Evolutionary conservation across 2,797 vertebrate species (phyloP).

Genomic region (Rhinella marina): DNA sequence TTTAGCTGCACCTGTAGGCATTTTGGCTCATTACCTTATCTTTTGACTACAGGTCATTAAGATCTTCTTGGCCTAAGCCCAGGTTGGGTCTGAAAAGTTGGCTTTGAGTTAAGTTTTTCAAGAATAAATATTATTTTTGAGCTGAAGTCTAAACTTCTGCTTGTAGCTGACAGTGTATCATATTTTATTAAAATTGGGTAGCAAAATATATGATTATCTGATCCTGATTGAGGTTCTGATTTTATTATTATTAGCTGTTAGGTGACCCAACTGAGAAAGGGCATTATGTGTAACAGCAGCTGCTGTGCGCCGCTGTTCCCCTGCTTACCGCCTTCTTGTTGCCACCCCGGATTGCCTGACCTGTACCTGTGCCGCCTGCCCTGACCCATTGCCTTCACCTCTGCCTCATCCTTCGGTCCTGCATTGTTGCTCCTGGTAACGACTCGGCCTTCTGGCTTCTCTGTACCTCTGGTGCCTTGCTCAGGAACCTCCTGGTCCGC

Average conservation of each 20-base stretch:
- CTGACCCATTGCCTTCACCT: too few relatives aligned
- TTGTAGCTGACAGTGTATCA: not conserved
- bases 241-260: not conserved
- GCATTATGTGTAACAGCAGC: too few relatives aligned
- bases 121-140: not conserved
- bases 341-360: too few relatives aligned
- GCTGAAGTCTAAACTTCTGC: not conserved
- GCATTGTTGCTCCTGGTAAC: too few relatives aligned
- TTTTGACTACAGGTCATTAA: not conserved
- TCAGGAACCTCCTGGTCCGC: too few relatives aligned
- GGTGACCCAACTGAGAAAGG: not conserved
- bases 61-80: not conserved
- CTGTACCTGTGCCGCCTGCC: too few relatives aligned
- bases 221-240: not conserved
- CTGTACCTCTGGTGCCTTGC: too few relatives aligned
- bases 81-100: not conserved
- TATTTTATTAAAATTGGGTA: not conserved
- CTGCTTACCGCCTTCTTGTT: too few relatives aligned
- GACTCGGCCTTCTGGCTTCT: too few relatives aligned
- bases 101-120: not conserved
- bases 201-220: not conserved
- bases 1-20: not conserved
- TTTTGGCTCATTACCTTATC: constrained; percentile 31
- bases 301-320: too few relatives aligned
- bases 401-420: too few relatives aligned